Percentiles rank a stretch among this genome's conserved stretches.
These are phyloP conservation scores for Pithys albifrons DNA, from an alignment of 2,113 vertebrate species.

Conservation along the genomic window DNA sequence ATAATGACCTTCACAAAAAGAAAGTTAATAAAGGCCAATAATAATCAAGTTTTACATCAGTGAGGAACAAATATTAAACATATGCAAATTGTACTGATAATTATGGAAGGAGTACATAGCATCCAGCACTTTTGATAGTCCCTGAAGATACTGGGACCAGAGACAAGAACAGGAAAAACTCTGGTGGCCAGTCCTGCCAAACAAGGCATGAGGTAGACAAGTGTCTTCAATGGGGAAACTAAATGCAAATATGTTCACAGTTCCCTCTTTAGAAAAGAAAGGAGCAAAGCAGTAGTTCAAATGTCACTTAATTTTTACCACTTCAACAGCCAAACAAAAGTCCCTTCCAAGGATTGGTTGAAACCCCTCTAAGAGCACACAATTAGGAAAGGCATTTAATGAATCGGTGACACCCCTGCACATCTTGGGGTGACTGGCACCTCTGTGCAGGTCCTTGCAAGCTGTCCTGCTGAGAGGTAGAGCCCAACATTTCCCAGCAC, in stretches of 20 bases:
- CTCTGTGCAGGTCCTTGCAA: not conserved
- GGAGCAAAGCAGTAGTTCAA: not conserved
- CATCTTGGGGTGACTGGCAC: not conserved
- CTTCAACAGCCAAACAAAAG: not conserved
- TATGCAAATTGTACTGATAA: slow-evolving; percentile 3
- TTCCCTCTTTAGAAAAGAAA: not conserved
- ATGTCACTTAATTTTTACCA: not conserved
- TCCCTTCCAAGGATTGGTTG: not conserved
- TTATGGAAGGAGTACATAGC: not conserved
- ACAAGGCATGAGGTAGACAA: accelerated
- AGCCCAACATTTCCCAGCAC: not conserved
- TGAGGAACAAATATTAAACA: slow-evolving; percentile 4
- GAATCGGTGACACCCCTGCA: not conserved
- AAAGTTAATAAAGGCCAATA: slow-evolving; percentile 43
- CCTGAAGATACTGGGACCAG: not conserved
- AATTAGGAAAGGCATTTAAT: not conserved
- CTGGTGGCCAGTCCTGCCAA: not conserved
- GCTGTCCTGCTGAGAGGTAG: not conserved
- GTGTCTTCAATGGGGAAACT: not conserved
- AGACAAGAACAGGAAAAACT: not conserved
- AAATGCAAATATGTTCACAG: not conserved
- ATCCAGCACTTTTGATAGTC: not conserved
- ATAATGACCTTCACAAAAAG: not conserved
- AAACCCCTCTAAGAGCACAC: not conserved
- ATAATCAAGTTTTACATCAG: not conserved